Evolutionary conservation across 2,113 vertebrate genomes (phyloP).

Genomic region (Gnathonemus longibarbis): DNA sequence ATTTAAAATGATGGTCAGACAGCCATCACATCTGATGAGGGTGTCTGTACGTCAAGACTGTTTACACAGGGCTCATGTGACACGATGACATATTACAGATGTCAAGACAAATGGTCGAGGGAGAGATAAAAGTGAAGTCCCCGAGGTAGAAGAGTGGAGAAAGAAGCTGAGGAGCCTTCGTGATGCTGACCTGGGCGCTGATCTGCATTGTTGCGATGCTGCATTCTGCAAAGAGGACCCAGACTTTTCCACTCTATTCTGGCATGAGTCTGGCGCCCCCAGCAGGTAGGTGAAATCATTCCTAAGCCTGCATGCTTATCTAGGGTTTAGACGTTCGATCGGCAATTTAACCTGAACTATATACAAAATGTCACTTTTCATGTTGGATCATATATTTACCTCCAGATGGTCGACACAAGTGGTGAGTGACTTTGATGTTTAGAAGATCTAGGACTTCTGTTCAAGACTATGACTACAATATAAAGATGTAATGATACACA

Average conservation of each 20-base stretch:
- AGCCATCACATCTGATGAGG: conserved; percentile 51
- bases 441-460: background rate
- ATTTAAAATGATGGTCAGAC: conserved; percentile 47
- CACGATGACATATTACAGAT: conserved; percentile 60
- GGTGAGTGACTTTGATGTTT: background rate
- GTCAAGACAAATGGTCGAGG: conserved; percentile 49
- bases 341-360: background rate
- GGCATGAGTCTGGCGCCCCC: conserved; percentile 46
- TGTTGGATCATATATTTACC: background rate
- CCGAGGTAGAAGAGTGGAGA: conserved; percentile 25
- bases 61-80: conserved; percentile 51
- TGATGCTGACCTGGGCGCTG: conserved; percentile 54
- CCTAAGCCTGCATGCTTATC: background rate
- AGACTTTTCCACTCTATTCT: conserved; percentile 56
- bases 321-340: background rate
- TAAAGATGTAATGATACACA: background rate
- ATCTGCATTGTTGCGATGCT: conserved; percentile 51
- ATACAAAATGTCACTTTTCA: background rate
- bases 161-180: conserved; percentile 34
- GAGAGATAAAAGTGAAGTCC: conserved; percentile 56
- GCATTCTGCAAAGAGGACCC: conserved; percentile 43
- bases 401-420: background rate
- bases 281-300: conserved; percentile 49
- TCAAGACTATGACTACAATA: background rate
- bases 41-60: conserved; percentile 55